phyloP scores from a whole-genome alignment of 1,140 invertebrate genomes.

The Drepana arcuata region DNA sequence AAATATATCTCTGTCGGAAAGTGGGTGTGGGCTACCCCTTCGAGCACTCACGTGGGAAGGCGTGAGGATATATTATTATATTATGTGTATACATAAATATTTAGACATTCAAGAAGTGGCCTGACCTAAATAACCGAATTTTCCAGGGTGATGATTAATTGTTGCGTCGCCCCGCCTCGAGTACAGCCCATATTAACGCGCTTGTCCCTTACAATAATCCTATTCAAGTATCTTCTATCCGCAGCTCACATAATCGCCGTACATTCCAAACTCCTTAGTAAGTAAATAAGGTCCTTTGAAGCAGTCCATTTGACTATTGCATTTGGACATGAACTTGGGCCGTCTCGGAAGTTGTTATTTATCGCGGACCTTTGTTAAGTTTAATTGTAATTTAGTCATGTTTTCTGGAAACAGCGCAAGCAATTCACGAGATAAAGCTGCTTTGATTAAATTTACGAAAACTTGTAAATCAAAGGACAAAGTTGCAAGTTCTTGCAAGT shows the following conservation, averaged over 20 bases:
- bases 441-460: slow-evolving; percentile 32
- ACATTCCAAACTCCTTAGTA: background rate
- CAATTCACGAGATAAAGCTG: slow-evolving; percentile 22
- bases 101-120: too few species aligned
- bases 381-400: slow-evolving; percentile 19
- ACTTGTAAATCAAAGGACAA: slow-evolving; percentile 23
- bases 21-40: too few species aligned
- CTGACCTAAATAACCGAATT: too few species aligned
- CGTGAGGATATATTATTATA: too few species aligned
- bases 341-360: slow-evolving; percentile 4
- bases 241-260: background rate
- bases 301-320: too few species aligned
- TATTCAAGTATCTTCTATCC: background rate
- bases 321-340: too few species aligned
- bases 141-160: too few species aligned
- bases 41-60: too few species aligned
- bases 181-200: too few species aligned
- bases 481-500: slow-evolving; percentile 15
- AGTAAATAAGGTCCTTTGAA: background rate
- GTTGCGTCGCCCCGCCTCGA: too few species aligned
- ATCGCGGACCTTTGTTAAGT: slow-evolving; percentile 1
- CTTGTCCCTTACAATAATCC: background rate
- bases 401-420: slow-evolving; percentile 18
- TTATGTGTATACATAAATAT: too few species aligned
- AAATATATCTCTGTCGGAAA: too few species aligned